A percentile compares a stretch with the other conserved stretches of the same genome.
Evolutionary conservation across 2,888 invertebrate species (phyloP).

Genomic region (Epistrophe eligans): DNA sequence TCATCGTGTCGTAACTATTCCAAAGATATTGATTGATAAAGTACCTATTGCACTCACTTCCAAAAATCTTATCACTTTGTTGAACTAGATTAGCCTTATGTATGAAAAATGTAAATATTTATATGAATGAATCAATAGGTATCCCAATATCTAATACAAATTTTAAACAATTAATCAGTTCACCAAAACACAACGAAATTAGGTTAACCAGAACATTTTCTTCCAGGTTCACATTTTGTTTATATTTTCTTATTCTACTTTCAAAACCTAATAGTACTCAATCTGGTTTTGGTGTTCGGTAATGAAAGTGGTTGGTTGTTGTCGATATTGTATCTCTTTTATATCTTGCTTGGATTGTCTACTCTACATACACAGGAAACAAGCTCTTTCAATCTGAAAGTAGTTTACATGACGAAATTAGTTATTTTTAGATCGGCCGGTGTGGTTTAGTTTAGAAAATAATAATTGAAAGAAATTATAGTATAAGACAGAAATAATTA

Average conservation of each 20-base stretch:
- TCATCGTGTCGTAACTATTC: neutral
- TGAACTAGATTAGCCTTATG: neutral
- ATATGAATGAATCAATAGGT: neutral
- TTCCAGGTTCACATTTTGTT: slow-evolving; percentile 19
- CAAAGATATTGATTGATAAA: neutral
- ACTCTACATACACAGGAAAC: neutral
- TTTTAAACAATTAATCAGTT: neutral
- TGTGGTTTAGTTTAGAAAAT: neutral
- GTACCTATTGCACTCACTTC: neutral
- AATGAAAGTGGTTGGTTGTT: slow-evolving; percentile 18
- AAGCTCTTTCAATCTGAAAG: neutral
- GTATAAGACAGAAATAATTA: too few relatives aligned
- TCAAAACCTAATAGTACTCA: neutral
- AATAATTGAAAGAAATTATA: slow-evolving; percentile 8
- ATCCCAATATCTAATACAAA: neutral
- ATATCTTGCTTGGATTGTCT: neutral
- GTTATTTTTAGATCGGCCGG: slow-evolving; percentile 13
- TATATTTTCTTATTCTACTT: neutral
- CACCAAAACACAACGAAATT: neutral
- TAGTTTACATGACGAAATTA: slow-evolving; percentile 13
- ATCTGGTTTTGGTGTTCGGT: slow-evolving; percentile 5
- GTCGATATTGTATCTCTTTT: neutral
- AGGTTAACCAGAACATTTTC: slow-evolving; percentile 2
- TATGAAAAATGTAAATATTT: neutral
- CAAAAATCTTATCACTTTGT: neutral